Base-by-base conservation (phyloP, 1,140 invertebrate species). In the Pseudobourletiella spinata region DNA sequence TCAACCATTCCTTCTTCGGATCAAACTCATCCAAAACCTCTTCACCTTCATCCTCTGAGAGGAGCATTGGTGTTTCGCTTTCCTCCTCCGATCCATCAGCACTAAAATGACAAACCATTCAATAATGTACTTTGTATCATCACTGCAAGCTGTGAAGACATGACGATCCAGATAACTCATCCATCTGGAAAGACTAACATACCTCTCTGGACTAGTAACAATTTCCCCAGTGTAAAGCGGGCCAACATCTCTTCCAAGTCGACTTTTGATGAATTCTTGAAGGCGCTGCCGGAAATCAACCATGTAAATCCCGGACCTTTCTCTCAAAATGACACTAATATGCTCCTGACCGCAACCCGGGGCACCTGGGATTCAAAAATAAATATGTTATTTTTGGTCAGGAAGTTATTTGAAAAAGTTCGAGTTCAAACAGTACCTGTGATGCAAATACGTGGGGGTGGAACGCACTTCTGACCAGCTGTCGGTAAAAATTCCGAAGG, bases 201-300 rank as follows among this genome's bases (percentile, higher is more conserved):
- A 50, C 55, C 32, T 57, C 25, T 39, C 46, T 0, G 22, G 1
- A 1, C 2, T 14, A 0, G 51, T 28, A 20, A 56, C 24, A 28
- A 62, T 57, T 2, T n/a, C 16, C 14, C 52, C 60, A 3, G 60
- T 57, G 1, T 22, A 16, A 3, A 22, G n/a, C 2, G 64, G 67
- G 2, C 67, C 67, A 32, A 69, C 56, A 8, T 65, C 44, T 25
- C 6, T 29, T 30, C 57, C 64, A 25, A 57, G 18, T 25, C 57
- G 35, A 14, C 61, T 58, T 43, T 61, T 60, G 0, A 66, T 32
- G 11, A 69, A n/a, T 44, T 66, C 64, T 8, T 66, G 67, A 0
- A 69, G 39, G 11, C 67, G 18, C 20, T 65, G 22, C 8, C 67
- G 52, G 46, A 69, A 69, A 35, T 69, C 65, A 30, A 69, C 20